A percentile compares a stretch with the other conserved stretches of the same genome.
phyloP scores from a whole-genome alignment of 2,797 vertebrate genomes.

The Myotis vivesi region DNA sequence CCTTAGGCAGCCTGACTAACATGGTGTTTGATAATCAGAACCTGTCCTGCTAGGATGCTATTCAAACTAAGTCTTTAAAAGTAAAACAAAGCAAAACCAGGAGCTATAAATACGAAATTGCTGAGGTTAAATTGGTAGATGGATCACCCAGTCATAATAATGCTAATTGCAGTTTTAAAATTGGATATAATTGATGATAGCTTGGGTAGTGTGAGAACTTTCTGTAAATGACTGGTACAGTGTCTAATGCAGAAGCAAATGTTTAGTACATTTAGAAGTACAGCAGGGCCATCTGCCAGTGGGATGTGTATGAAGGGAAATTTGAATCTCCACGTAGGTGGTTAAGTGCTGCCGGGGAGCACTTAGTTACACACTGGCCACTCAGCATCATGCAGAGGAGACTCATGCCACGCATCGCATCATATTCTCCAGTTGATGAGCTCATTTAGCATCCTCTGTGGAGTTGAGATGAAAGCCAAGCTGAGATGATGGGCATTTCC shows the following conservation, averaged over 20 bases:
- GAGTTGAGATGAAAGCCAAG: background rate
- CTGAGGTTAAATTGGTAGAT: background rate
- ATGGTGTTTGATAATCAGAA: background rate
- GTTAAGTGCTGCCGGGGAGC: background rate
- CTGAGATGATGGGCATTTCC: background rate
- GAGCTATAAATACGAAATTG: background rate
- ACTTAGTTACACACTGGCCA: background rate
- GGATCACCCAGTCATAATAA: background rate
- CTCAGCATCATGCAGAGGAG: background rate
- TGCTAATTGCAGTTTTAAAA: constrained; percentile 15
- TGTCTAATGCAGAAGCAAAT: constrained; percentile 8
- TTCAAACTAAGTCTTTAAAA: background rate
- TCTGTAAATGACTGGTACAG: background rate
- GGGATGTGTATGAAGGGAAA: background rate
- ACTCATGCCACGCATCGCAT: fast-evolving
- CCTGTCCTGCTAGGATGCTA: background rate
- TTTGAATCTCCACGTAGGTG: background rate
- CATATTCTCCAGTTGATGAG: background rate
- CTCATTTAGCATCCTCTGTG: background rate
- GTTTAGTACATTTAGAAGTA: background rate
- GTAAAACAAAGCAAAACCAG: constrained; percentile 6
- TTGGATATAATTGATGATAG: background rate
- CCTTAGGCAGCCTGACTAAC: background rate
- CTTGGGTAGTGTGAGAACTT: background rate
- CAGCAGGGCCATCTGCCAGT: background rate